phyloP scores from a whole-genome alignment of 1,140 invertebrate species.

The Drosophila busckii region DNA sequence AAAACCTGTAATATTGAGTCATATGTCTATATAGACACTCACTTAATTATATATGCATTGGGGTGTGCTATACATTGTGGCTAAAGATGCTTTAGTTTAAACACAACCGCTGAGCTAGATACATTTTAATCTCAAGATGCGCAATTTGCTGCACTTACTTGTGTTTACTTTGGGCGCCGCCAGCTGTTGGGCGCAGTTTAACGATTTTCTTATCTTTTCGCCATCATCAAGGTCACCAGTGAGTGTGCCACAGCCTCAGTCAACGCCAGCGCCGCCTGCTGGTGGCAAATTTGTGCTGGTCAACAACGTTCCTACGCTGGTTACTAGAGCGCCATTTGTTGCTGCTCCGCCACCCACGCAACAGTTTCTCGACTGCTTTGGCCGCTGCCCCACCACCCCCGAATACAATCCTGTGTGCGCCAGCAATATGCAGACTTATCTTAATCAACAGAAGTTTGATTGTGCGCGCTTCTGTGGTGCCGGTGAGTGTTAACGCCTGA shows the following conservation, averaged over 20 bases:
- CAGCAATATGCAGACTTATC: conserved; percentile 82
- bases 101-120: neutral
- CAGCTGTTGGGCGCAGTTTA: conserved; percentile 4
- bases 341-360: conserved; percentile 47
- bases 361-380: conserved; percentile 76
- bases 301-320: conserved; percentile 47
- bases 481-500: conserved; percentile 69
- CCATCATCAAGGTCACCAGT: conserved; percentile 2
- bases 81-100: conserved; percentile 19
- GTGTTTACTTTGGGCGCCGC: neutral
- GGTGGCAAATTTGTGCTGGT: conserved; percentile 47
- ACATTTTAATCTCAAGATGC: conserved; percentile 15
- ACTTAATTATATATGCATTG: neutral
- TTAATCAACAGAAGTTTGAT: conserved; percentile 81
- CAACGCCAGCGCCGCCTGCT: conserved; percentile 9
- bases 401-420: conserved; percentile 87
- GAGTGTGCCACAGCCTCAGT: neutral
- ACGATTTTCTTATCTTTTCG: conserved; percentile 37
- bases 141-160: neutral
- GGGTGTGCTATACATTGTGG: no score
- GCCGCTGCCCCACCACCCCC: conserved; percentile 80
- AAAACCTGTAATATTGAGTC: conserved; percentile 33
- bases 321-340: conserved; percentile 49
- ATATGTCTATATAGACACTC: conserved; percentile 3
- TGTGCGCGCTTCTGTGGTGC: conserved; percentile 83